These are phyloP conservation scores for Calliscelio sp. DNA, from an alignment of 2,888 invertebrate genomes.

Conservation along the genomic window DNA sequence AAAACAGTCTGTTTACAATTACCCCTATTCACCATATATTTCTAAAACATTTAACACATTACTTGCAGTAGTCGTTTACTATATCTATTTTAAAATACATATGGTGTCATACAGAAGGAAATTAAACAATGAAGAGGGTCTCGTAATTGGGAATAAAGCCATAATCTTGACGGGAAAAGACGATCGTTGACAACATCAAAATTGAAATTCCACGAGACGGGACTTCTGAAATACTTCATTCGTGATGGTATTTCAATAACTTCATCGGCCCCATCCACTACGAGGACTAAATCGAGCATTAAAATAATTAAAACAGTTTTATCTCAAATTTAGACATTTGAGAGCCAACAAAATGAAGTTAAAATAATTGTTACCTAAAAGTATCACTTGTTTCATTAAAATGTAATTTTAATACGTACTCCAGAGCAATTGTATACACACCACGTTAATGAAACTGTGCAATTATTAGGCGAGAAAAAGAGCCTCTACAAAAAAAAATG, in stretches of 20 bases:
- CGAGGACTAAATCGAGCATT: slow-evolving; percentile 22
- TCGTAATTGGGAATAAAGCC: slow-evolving; percentile 78
- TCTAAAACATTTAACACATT: no score
- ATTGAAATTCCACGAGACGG: slow-evolving; percentile 82
- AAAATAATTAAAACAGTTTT: slow-evolving; percentile 45
- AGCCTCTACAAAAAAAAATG: slow-evolving; percentile 21
- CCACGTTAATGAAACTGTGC: not conserved
- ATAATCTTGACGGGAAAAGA: slow-evolving; percentile 77
- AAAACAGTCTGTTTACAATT: no score
- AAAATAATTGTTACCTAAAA: not conserved
- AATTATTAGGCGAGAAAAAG: not conserved
- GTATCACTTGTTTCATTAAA: not conserved
- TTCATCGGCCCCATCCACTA: slow-evolving; percentile 48
- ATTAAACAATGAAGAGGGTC: slow-evolving; percentile 42
- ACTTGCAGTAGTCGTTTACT: no score
- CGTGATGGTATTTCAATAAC: slow-evolving; percentile 85
- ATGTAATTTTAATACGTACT: not conserved
- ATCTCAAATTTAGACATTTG: slow-evolving; percentile 6
- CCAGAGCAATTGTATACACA: slow-evolving; percentile 4
- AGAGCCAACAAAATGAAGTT: not conserved
- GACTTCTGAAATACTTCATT: slow-evolving; percentile 80
- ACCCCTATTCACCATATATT: no score
- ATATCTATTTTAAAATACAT: no score
- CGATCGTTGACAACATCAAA: slow-evolving; percentile 77
- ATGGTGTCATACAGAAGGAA: slow-evolving; percentile 13